Conservation (phyloP, 2,888 invertebrate species). For the Amblyjoppa proteus region DNA sequence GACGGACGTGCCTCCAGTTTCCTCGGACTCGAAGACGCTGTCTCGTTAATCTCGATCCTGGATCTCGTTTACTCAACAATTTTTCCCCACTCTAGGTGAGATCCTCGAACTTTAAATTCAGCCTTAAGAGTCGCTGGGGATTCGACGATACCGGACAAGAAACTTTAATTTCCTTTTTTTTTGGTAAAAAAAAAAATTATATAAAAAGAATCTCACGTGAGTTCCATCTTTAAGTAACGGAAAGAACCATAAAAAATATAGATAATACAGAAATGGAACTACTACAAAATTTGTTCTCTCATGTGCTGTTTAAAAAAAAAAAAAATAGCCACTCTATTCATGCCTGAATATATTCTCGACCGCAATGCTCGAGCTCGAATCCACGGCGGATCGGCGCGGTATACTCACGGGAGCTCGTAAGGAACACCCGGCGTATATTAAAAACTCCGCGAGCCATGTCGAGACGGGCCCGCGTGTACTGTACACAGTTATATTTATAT, state of each 20-base stretch:
- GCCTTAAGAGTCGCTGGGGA: not conserved
- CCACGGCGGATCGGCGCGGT: slow-evolving; percentile 35
- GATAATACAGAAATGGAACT: not conserved
- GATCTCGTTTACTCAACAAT: slow-evolving; percentile 4
- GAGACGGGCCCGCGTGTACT: slow-evolving; percentile 38
- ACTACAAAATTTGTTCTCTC: not conserved
- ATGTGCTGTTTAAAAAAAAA: not conserved
- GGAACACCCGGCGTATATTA: slow-evolving; percentile 80
- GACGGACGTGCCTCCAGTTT: slow-evolving; percentile 39
- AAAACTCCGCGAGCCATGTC: slow-evolving; percentile 71
- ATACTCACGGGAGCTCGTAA: slow-evolving; percentile 72
- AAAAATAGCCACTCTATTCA: slow-evolving; percentile 12
- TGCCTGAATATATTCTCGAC: slow-evolving; percentile 42
- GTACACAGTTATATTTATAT: slow-evolving; percentile 65
- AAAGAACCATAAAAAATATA: not conserved
- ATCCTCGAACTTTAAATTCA: not conserved
- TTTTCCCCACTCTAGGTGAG: not conserved
- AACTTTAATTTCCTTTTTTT: not conserved
- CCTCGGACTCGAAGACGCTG: slow-evolving; percentile 9
- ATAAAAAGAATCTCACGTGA: too few relatives aligned
- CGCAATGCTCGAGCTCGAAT: slow-evolving; percentile 57
- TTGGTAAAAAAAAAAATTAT: not conserved
- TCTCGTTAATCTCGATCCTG: slow-evolving; percentile 27
- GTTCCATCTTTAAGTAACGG: too few relatives aligned
- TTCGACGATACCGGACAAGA: not conserved